These are phyloP conservation scores for Crossocerus cetratus DNA, from an alignment of 2,888 invertebrate species.

Conservation along the genomic window DNA sequence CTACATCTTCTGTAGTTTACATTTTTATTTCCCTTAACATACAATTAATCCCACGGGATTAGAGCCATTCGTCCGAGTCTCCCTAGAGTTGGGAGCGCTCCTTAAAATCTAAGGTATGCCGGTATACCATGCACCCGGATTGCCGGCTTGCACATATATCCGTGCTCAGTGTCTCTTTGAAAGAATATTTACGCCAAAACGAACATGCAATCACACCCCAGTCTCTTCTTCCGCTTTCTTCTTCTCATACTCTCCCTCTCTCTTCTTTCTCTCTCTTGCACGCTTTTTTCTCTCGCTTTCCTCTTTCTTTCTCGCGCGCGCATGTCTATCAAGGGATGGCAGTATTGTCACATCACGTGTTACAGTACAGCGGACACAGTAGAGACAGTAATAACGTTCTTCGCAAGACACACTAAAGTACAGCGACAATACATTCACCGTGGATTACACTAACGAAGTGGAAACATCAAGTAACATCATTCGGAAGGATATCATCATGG, in stretches of 20 bases:
- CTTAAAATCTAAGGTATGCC: slow-evolving; percentile 29
- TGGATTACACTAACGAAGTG: slow-evolving; percentile 31
- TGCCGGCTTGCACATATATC: neutral
- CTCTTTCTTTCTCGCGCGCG: neutral
- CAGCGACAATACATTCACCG: slow-evolving; percentile 29
- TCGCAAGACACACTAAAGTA: slow-evolving; percentile 26
- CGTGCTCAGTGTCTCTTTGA: neutral
- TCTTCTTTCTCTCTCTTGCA: no score
- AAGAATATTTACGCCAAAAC: no score
- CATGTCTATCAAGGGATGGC: slow-evolving; percentile 60
- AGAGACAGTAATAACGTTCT: slow-evolving; percentile 32
- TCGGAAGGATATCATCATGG: slow-evolving; percentile 1
- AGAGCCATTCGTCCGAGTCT: slow-evolving; percentile 39
- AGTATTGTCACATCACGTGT: slow-evolving; percentile 67
- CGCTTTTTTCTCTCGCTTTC: neutral
- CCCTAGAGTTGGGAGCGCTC: slow-evolving; percentile 15
- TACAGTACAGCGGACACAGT: slow-evolving; percentile 56
- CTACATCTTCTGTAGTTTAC: neutral
- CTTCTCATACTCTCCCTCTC: neutral
- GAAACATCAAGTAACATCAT: slow-evolving; percentile 12
- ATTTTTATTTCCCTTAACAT: slow-evolving; percentile 41
- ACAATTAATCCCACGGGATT: slow-evolving; percentile 45
- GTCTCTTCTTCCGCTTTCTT: neutral
- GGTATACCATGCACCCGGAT: slow-evolving; percentile 12
- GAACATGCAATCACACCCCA: neutral